Base-by-base conservation (phyloP, 1,140 invertebrate genomes). In the Pseudomyrmex pallidus region DNA sequence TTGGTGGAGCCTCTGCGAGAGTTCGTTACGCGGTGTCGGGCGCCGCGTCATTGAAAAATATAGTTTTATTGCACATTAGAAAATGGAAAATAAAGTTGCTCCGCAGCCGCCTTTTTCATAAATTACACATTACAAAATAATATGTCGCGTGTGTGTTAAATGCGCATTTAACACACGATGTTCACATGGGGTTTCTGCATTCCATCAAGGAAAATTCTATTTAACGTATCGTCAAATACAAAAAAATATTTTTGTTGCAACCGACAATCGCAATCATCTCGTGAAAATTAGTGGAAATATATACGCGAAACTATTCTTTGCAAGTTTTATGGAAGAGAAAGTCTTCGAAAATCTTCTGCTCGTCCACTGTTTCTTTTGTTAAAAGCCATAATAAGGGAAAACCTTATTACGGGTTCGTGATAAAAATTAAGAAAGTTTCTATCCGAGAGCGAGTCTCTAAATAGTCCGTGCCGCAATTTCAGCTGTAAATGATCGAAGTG, bases 1-100 rank as follows among this genome's bases (percentile, higher is more conserved):
- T 89, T 86, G 87, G 68, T 67, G 48, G 54, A 66, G 74, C 83
- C 84, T 82, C 54, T 50, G 61, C 85, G 82, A 84, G 72, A 84
- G 72, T 84, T 74, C 62, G 73, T 87, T 84, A 68, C 25, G 22
- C 73, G 85, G 25, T 25, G 25, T 25, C 25, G 25, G 83, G 83
- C 67, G 73, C 50, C 22, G 3, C 56, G 17, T 54, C 48, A 13
- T 10, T 83, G 46, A 50, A 77, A 48, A 74, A 46, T 15, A 25
- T 15, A 25, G 54, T 35, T 70, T 70, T 68, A 56, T 35, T 22
- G 22, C 63, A 7, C 50, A 17, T 10, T 25, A 2, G 17, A 10
- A 35, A 35, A 35, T 12, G 22, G 52, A 15, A 70, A 68, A 68
- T 68, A 68, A 68, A 7, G 50, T 22, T 25, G 54, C 8, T 54